phyloP scores from a whole-genome alignment of 2,888 invertebrate species.

The Emmelina monodactyla region DNA sequence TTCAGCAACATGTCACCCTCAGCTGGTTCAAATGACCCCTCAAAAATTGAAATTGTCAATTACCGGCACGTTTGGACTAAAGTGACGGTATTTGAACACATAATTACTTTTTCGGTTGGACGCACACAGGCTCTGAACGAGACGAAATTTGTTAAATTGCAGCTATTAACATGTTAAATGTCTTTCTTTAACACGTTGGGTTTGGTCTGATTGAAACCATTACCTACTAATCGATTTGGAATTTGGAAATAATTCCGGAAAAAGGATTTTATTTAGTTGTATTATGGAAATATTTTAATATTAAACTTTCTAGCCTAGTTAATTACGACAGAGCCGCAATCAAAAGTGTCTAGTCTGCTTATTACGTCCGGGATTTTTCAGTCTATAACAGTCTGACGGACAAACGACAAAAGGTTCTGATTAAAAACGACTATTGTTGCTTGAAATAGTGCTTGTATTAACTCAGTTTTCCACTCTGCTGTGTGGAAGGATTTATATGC shows the following conservation, averaged over 20 bases:
- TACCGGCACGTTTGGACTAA: constrained; percentile 39
- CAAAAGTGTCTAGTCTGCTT: too few species aligned
- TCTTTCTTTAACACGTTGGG: constrained; percentile 42
- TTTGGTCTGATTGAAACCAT: too few species aligned
- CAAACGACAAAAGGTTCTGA: constrained; percentile 52
- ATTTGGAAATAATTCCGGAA: too few species aligned
- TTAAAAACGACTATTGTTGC: constrained; percentile 55
- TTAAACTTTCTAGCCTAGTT: too few species aligned
- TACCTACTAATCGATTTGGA: too few species aligned
- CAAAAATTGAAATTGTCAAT: constrained; percentile 58
- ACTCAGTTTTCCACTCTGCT: too few species aligned
- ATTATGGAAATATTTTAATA: too few species aligned
- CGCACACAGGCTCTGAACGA: constrained; percentile 38
- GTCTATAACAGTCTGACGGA: constrained; percentile 51
- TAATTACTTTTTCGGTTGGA: constrained; percentile 63
- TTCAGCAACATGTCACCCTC: background rate
- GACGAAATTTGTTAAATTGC: constrained; percentile 57
- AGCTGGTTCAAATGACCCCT: constrained; percentile 20
- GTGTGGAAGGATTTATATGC: too few species aligned
- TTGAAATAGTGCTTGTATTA: constrained; percentile 15
- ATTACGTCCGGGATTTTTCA: constrained; percentile 38
- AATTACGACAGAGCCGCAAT: too few species aligned
- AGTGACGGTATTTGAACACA: constrained; percentile 60
- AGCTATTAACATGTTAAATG: constrained; percentile 58
- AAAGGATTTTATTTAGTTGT: too few species aligned